phyloP scores from a whole-genome alignment of 1,140 invertebrate species.

The Eupristina koningsbergeri region DNA sequence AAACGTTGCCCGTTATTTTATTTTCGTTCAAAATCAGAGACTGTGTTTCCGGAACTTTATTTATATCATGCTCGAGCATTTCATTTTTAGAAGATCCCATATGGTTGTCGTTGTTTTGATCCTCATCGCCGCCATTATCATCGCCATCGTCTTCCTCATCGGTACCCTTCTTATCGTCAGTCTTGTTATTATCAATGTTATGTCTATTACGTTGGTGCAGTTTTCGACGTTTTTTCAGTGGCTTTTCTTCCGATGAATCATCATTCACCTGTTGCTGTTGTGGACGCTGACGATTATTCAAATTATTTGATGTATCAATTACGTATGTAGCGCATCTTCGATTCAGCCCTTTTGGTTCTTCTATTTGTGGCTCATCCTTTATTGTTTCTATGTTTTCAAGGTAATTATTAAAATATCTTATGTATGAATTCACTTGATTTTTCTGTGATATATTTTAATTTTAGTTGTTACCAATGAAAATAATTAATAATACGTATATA shows the following conservation, averaged over 20 bases:
- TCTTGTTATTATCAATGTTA: background rate
- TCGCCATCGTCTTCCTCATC: background rate
- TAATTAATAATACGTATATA: too few relatives aligned
- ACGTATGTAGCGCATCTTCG: constrained; percentile 43
- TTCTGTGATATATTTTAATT: too few relatives aligned
- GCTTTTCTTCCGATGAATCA: constrained; percentile 12
- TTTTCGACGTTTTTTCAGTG: constrained; percentile 26
- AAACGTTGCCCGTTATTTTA: background rate
- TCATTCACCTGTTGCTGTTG: background rate
- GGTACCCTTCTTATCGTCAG: background rate
- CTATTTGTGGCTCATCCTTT: background rate
- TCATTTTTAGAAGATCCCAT: background rate
- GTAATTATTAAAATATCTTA: too few relatives aligned
- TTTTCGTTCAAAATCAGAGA: background rate
- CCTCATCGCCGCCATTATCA: background rate
- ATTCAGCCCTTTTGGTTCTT: background rate
- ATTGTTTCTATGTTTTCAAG: background rate
- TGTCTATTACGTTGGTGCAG: background rate
- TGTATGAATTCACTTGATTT: too few relatives aligned
- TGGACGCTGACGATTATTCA: background rate
- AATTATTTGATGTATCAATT: background rate
- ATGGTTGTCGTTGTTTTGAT: background rate
- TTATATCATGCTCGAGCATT: background rate
- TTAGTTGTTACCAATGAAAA: too few relatives aligned
- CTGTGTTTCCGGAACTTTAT: background rate